These are phyloP conservation scores for Rhamphomyia laevipes DNA, from an alignment of 2,888 invertebrate genomes.

Conservation along the genomic window DNA sequence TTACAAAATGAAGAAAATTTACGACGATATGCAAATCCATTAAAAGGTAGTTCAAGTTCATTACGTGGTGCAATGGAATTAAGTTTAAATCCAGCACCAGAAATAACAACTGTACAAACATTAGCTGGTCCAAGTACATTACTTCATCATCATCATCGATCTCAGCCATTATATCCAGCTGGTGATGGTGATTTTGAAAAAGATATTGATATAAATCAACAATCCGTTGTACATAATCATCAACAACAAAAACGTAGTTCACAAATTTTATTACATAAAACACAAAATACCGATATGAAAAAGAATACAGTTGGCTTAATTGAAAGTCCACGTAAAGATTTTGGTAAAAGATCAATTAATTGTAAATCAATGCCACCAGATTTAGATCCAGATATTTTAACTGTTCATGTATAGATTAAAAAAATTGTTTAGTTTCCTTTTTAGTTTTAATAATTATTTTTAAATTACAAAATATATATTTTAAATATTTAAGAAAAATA, in stretches of 20 bases:
- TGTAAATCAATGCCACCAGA: slow-evolving; percentile 34
- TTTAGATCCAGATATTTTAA: slow-evolving; percentile 39
- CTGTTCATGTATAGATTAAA: slow-evolving; percentile 43
- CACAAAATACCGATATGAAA: slow-evolving; percentile 72
- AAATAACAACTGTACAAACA: slow-evolving; percentile 26
- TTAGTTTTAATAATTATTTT: too few relatives aligned
- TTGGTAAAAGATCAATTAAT: slow-evolving; percentile 62
- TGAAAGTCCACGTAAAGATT: slow-evolving; percentile 53
- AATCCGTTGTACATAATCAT: slow-evolving; percentile 19
- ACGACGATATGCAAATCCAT: slow-evolving; percentile 67
- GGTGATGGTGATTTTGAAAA: slow-evolving; percentile 33
- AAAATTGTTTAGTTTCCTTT: neutral
- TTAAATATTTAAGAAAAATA: too few relatives aligned
- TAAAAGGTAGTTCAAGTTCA: slow-evolving; percentile 48
- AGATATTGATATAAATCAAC: slow-evolving; percentile 32
- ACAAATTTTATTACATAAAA: slow-evolving; percentile 64
- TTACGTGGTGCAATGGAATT: slow-evolving; percentile 44
- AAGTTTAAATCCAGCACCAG: slow-evolving; percentile 34
- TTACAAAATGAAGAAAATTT: slow-evolving; percentile 84
- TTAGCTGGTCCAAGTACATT: slow-evolving; percentile 37
- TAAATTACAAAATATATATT: too few relatives aligned
- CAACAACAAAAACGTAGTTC: slow-evolving; percentile 42
- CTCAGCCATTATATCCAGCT: slow-evolving; percentile 35
- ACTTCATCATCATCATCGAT: slow-evolving; percentile 24
- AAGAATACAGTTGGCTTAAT: slow-evolving; percentile 62